Conservation (phyloP, 2,797 vertebrate genomes). For the Phrynocephalus guinanensis region DNA sequence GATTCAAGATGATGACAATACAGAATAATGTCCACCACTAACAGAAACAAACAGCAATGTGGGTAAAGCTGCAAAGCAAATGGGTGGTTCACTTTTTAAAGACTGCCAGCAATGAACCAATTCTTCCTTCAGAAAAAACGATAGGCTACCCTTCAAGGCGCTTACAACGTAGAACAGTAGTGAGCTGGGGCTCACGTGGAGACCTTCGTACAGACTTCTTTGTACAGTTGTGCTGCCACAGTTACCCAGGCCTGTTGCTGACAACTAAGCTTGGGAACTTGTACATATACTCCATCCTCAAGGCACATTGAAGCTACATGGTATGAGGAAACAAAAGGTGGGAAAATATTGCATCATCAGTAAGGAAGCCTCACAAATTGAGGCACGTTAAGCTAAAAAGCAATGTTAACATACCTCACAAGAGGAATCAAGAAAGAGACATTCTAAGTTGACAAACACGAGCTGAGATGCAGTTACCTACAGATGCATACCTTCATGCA, state of each 20-base stretch:
- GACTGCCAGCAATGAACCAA: background rate
- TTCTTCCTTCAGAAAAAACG: background rate
- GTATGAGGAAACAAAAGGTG: background rate
- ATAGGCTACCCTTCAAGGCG: no score
- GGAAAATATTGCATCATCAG: background rate
- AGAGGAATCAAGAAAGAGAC: no score
- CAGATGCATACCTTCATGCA: background rate
- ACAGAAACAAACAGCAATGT: background rate
- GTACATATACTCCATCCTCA: background rate
- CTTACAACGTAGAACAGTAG: background rate
- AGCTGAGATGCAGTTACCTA: background rate
- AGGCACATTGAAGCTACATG: background rate
- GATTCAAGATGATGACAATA: background rate
- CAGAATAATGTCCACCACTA: background rate
- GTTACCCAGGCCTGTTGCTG: background rate
- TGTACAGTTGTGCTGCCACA: background rate
- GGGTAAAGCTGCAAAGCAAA: background rate
- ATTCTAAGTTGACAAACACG: background rate
- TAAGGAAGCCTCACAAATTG: background rate
- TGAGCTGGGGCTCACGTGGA: background rate
- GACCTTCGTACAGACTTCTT: background rate
- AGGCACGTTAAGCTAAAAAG: background rate
- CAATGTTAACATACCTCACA: background rate
- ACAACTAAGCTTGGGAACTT: background rate
- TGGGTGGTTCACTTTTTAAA: background rate